Percentiles rank a stretch among this genome's conserved stretches.
Evolutionary conservation across 2,113 vertebrate species (phyloP).

Genomic region (Odocoileus hemionus): DNA sequence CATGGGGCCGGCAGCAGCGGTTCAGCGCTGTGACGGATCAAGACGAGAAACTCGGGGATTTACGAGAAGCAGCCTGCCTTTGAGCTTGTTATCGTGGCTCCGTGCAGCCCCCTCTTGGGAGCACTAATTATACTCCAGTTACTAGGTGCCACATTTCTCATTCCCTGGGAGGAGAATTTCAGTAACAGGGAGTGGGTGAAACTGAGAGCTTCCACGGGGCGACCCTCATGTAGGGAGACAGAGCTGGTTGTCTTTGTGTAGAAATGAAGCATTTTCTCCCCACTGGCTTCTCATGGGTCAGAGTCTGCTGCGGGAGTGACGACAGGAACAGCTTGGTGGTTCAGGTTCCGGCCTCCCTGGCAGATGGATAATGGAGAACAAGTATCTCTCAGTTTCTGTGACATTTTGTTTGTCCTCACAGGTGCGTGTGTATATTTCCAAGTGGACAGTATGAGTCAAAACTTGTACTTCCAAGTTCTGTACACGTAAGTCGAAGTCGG

Average conservation of each 20-base stretch:
- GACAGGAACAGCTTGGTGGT: not conserved
- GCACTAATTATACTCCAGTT: not conserved
- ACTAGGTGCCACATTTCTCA: not conserved
- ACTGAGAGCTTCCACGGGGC: not conserved
- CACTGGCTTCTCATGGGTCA: not conserved
- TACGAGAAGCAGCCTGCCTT: not conserved
- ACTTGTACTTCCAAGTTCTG: not conserved
- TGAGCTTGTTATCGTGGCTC: not conserved
- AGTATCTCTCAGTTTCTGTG: not conserved
- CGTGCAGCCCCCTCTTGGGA: not conserved
- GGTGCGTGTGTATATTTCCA: not conserved
- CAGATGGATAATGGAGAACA: not conserved
- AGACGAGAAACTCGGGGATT: not conserved
- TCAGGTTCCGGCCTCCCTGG: not conserved
- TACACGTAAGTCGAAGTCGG: not conserved
- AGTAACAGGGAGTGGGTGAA: not conserved
- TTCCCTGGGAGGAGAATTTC: not conserved
- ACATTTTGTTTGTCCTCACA: not conserved
- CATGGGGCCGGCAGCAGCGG: not conserved
- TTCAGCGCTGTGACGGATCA: not conserved
- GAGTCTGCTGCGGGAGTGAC: not conserved
- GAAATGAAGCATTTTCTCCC: not conserved
- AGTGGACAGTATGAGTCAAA: not conserved
- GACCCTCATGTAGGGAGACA: not conserved
- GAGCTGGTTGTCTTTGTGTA: not conserved